These are phyloP conservation scores for Biston betularia DNA, from an alignment of 2,888 invertebrate genomes.

Conservation along the genomic window DNA sequence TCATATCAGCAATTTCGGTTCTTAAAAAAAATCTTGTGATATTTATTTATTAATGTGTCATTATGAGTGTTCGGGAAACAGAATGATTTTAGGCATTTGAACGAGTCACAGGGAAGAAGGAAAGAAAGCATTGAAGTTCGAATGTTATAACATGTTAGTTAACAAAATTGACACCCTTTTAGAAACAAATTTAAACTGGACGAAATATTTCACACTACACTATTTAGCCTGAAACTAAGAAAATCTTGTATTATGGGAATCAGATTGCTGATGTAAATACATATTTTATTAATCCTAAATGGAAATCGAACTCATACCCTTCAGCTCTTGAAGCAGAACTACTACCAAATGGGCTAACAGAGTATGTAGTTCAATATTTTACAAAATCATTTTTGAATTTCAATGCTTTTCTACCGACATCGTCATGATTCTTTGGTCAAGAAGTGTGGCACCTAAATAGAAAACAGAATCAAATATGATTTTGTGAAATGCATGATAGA, in stretches of 20 bases:
- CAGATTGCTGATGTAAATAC: too few species aligned
- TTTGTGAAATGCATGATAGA: background rate
- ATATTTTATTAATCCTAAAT: too few species aligned
- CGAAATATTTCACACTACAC: too few species aligned
- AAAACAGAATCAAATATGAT: background rate
- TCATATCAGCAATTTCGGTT: constrained; percentile 43
- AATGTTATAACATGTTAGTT: background rate
- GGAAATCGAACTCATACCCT: too few species aligned
- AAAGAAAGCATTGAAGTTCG: background rate
- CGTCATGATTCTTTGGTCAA: background rate
- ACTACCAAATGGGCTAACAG: too few species aligned
- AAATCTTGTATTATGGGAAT: too few species aligned
- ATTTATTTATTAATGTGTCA: constrained; percentile 7
- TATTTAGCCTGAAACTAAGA: too few species aligned
- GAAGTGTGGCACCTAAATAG: background rate
- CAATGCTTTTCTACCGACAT: background rate
- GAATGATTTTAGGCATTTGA: background rate
- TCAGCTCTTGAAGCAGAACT: too few species aligned
- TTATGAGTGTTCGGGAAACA: background rate
- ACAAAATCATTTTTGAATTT: background rate
- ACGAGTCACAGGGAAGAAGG: too few species aligned
- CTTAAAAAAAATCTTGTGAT: constrained; percentile 11
- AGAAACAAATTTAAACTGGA: too few species aligned
- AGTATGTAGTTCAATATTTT: too few species aligned
- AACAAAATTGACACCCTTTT: background rate